Percentiles rank a stretch among this genome's conserved stretches.
These are phyloP conservation scores for Setophaga petechia DNA, from an alignment of 2,113 vertebrate species.

Conservation along the genomic window DNA sequence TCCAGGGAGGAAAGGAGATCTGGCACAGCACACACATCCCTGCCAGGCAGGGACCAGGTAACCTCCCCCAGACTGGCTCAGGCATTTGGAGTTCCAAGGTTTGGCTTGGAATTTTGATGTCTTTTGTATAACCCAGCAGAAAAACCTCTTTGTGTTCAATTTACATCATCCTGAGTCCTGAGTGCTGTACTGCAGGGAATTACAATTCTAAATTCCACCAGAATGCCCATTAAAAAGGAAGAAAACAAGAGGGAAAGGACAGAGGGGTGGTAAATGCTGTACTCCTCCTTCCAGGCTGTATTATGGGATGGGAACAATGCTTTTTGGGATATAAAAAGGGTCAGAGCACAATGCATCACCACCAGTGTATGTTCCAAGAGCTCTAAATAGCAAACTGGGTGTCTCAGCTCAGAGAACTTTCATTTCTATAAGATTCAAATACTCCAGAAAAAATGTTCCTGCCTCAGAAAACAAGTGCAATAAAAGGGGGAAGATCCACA, in stretches of 20 bases:
- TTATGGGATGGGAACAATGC: background rate
- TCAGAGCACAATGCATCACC: background rate
- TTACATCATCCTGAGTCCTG: background rate
- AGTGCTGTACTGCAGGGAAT: background rate
- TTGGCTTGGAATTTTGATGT: background rate
- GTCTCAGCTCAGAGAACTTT: background rate
- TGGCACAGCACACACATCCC: background rate
- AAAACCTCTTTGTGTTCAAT: background rate
- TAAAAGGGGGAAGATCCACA: background rate
- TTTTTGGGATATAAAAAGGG: background rate
- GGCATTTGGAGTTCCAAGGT: accelerated
- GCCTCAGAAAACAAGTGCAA: background rate
- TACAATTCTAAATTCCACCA: background rate
- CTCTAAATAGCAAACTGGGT: background rate
- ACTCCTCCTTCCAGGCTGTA: background rate
- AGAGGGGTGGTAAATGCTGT: background rate
- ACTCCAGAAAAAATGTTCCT: background rate
- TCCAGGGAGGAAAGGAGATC: background rate
- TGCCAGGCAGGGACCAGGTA: background rate
- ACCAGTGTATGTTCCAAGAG: background rate
- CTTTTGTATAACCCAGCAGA: background rate
- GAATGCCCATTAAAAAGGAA: background rate
- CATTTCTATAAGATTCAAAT: background rate
- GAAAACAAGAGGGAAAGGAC: background rate
- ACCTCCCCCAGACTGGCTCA: background rate